Conservation (phyloP, 2,797 vertebrate genomes). For the Lacerta bilineata region DNA sequence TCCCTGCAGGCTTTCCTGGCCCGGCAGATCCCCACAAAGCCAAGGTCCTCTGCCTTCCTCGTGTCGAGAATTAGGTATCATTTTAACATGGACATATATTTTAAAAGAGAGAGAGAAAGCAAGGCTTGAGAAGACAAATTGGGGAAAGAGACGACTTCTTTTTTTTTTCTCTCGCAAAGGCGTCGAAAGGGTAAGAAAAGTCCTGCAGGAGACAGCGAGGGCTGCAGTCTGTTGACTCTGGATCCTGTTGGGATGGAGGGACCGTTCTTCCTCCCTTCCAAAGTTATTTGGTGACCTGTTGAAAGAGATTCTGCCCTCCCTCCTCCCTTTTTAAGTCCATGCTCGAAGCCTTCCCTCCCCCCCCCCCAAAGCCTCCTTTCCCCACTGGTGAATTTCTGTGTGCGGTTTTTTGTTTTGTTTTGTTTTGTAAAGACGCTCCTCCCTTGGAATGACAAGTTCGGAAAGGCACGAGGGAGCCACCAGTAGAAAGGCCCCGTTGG, state of each 20-base stretch:
- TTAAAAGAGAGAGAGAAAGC: background rate
- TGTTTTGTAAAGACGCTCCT: background rate
- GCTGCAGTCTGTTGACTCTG: background rate
- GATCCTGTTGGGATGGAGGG: background rate
- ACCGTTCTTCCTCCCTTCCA: background rate
- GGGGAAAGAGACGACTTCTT: constrained; percentile 14
- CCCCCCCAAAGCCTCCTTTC: background rate
- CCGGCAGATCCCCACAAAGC: background rate
- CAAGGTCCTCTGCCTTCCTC: background rate
- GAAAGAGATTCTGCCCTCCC: background rate
- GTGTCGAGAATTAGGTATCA: constrained; percentile 17
- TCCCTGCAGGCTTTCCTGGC: background rate
- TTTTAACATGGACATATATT: constrained; percentile 61
- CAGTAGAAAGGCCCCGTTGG: background rate
- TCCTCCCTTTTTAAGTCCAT: background rate
- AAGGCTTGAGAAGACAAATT: background rate
- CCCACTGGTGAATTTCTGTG: background rate
- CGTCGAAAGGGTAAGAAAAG: background rate
- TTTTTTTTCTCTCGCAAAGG: constrained; percentile 19
- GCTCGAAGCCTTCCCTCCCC: background rate
- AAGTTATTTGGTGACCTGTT: background rate
- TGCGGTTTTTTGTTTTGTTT: background rate
- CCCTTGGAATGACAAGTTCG: background rate
- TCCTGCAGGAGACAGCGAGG: constrained; percentile 29
- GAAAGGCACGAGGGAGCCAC: background rate